phyloP scores from a whole-genome alignment of 1,140 invertebrate species.

The Drosophila kanapiae region DNA sequence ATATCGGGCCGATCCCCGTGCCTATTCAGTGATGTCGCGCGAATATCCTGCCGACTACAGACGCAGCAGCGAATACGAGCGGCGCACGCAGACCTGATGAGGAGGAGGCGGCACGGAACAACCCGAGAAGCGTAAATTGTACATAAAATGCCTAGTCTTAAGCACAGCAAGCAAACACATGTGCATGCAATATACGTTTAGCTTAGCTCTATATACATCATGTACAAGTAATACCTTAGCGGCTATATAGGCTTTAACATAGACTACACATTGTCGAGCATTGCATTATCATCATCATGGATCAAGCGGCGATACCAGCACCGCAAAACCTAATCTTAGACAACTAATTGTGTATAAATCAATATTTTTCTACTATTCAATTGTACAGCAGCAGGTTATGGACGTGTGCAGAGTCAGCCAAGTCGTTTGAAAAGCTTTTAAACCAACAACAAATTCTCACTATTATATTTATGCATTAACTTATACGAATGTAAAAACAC shows the following conservation, averaged over 20 bases:
- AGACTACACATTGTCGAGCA: slow-evolving; percentile 41
- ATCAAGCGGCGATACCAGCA: slow-evolving; percentile 36
- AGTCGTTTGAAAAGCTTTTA: slow-evolving; percentile 75
- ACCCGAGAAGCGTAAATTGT: slow-evolving; percentile 37
- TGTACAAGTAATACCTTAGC: slow-evolving; percentile 69
- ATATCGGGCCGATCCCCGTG: slow-evolving; percentile 70
- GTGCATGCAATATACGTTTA: slow-evolving; percentile 49
- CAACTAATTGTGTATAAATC: slow-evolving; percentile 63
- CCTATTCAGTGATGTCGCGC: slow-evolving; percentile 81
- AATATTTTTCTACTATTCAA: slow-evolving; percentile 42
- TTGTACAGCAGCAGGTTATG: slow-evolving; percentile 46
- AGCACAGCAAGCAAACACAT: slow-evolving; percentile 40
- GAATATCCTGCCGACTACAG: slow-evolving; percentile 87
- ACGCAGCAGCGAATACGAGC: slow-evolving; percentile 85
- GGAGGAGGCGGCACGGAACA: slow-evolving; percentile 13
- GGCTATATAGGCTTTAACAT: slow-evolving; percentile 70
- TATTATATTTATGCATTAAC: slow-evolving; percentile 66
- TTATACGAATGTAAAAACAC: slow-evolving; percentile 52
- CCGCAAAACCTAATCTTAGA: slow-evolving; percentile 47
- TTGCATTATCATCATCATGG: slow-evolving; percentile 22
- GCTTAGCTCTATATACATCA: slow-evolving; percentile 46
- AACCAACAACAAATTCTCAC: slow-evolving; percentile 71
- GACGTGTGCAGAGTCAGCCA: slow-evolving; percentile 24
- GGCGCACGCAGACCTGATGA: slow-evolving; percentile 74
- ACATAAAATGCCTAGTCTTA: slow-evolving; percentile 65